These are phyloP conservation scores for Tyrannus savana DNA, from an alignment of 2,113 vertebrate species.

Conservation along the genomic window DNA sequence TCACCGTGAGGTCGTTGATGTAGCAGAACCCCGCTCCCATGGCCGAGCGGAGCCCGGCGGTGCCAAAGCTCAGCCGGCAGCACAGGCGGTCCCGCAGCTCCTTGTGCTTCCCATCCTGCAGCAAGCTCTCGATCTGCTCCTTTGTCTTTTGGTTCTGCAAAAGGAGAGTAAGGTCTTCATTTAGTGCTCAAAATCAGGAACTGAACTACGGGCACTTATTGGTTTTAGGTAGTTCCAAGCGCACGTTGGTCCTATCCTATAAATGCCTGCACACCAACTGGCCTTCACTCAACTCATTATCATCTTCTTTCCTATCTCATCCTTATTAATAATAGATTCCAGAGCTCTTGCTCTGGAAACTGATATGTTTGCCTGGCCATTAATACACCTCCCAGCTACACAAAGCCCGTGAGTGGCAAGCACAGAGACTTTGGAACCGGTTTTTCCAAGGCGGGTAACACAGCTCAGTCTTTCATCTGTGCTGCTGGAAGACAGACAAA, in stretches of 20 bases:
- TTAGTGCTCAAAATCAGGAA: neutral
- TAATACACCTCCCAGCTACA: neutral
- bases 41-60: slow-evolving; percentile 88
- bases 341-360: neutral
- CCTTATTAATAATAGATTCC: neutral
- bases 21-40: slow-evolving; percentile 94
- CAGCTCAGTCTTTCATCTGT: fast-evolving
- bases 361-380: neutral
- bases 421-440: neutral
- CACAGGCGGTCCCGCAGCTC: slow-evolving; percentile 86
- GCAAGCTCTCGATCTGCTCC: slow-evolving; percentile 83
- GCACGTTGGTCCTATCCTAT: fast-evolving
- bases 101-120: slow-evolving; percentile 72
- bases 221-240: fast-evolving
- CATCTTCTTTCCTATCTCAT: neutral
- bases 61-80: slow-evolving; percentile 88
- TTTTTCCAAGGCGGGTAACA: neutral
- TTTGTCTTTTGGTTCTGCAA: slow-evolving; percentile 85
- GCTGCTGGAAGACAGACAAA: neutral
- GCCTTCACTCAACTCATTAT: fast-evolving
- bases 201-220: fast-evolving
- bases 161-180: fast-evolving
- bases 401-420: fast-evolving
- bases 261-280: fast-evolving
- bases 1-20: slow-evolving; percentile 95